Evolutionary conservation across 2,113 vertebrate species (phyloP), one percentile per base, ranked within the genome.

Genomic region (Grallaria varia): DNA sequence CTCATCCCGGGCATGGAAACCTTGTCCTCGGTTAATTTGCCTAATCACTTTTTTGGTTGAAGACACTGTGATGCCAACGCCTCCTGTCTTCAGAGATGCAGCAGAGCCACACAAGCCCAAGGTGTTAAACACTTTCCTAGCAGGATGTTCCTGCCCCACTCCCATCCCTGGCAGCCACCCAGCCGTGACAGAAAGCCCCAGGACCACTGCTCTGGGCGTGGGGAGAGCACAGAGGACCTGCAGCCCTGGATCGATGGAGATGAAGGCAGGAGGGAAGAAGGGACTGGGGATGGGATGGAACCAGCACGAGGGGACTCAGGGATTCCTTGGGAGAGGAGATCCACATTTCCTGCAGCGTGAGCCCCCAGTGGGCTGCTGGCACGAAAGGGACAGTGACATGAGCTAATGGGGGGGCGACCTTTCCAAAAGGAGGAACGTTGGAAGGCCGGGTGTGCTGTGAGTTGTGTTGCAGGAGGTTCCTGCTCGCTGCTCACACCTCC

Each of bases 291-390:
- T n/a, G 71, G 85, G 49, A 39, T n/a, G 15, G 79, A 53, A 33
- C 8, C 1, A 1, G 10, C 49, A 8, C 8, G 25, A 33, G 23
- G 50, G 58, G 28, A 10, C 12, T 56, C 21, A 30, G 55, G 42
- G 59, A 25, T 10, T 30, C 8, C n/a, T 10, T 47, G 35, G 50
- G 69, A 31, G 11, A 62, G 14, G 25, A 79, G 20, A 80, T 19
- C 22, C 5, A 2, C 0, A 0, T 28, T 28, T 4, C 8, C 17
- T 0, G 0, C 31, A 33, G 39, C 0, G 0, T 44, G 62, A 80
- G 14, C 25, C 28, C 45, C 31, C 52, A 66, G 37, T 1, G 3
- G 33, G 50, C 69, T 59, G 50, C 62, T 2, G 3, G 52, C 52
- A 60, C 35, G 2, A 25, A 8, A 17, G 17, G 37, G 58, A 64